A percentile compares a stretch with the other conserved stretches of the same genome.
Conservation (phyloP, 2,888 invertebrate genomes). For the Germaria angustata region DNA sequence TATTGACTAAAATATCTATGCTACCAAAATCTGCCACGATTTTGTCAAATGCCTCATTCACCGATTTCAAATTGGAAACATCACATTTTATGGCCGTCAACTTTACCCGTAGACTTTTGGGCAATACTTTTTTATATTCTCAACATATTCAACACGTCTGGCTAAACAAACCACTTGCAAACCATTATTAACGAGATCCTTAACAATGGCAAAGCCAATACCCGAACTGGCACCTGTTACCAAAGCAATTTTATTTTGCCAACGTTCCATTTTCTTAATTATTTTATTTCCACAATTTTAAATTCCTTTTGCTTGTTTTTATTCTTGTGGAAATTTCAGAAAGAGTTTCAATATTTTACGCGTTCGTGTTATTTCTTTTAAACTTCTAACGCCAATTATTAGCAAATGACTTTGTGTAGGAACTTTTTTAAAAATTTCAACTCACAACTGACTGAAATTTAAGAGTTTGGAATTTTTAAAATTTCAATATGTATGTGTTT, state of each 20-base stretch:
- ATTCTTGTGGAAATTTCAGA: not conserved
- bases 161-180: constrained; percentile 82
- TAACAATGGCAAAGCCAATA: constrained; percentile 81
- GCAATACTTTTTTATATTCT: constrained; percentile 72
- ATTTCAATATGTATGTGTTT: too few relatives aligned
- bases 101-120: constrained; percentile 71
- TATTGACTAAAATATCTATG: constrained; percentile 83
- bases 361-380: not conserved
- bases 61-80: constrained; percentile 81
- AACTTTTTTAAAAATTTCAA: not conserved
- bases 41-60: constrained; percentile 81
- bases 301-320: not conserved
- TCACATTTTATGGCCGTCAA: constrained; percentile 80
- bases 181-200: constrained; percentile 80
- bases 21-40: constrained; percentile 81
- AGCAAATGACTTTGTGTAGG: not conserved
- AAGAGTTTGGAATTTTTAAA: not conserved
- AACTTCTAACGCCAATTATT: not conserved
- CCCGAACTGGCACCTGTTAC: constrained; percentile 85
- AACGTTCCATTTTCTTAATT: constrained; percentile 81
- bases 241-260: constrained; percentile 83
- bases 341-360: not conserved
- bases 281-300: not conserved
- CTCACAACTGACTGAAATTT: too few relatives aligned
- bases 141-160: constrained; percentile 80